Percentiles rank a stretch among this genome's conserved stretches.
Evolutionary conservation across 2,888 invertebrate species (phyloP).

Genomic region (Crematogaster levior): DNA sequence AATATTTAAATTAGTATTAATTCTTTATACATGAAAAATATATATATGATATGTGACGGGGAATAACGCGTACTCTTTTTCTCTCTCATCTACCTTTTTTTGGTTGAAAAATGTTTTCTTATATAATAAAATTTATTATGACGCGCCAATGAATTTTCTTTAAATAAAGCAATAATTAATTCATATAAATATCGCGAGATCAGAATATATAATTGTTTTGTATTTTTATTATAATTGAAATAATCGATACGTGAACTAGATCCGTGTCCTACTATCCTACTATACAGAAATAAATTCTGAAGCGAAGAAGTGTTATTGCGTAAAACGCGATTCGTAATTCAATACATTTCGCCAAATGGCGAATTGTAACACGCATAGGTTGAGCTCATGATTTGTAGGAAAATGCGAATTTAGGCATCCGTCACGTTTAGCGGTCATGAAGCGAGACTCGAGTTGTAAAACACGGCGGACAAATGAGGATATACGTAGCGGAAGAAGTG

Average conservation of each 20-base stretch:
- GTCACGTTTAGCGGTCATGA: constrained; percentile 80
- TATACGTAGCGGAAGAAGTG: constrained; percentile 80
- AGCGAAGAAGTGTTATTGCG: constrained; percentile 59
- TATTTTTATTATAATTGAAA: constrained; percentile 74
- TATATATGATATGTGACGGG: background rate
- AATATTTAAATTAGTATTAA: background rate
- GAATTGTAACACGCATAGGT: constrained; percentile 59
- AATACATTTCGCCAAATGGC: constrained; percentile 72
- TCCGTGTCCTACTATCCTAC: constrained; percentile 63
- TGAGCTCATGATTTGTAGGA: constrained; percentile 78
- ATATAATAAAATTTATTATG: background rate
- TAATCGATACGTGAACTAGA: constrained; percentile 71
- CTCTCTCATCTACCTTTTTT: no score
- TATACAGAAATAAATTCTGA: constrained; percentile 59
- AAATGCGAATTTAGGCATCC: constrained; percentile 76
- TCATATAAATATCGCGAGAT: background rate
- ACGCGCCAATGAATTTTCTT: background rate
- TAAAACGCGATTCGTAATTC: constrained; percentile 57
- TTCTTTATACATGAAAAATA: background rate
- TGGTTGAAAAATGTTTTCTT: background rate
- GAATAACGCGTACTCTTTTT: background rate
- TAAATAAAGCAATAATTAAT: background rate
- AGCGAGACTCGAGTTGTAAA: constrained; percentile 83
- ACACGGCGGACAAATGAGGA: constrained; percentile 82
- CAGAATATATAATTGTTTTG: constrained; percentile 39